phyloP scores from a whole-genome alignment of 2,888 invertebrate species.

The Aphrophora alni region DNA sequence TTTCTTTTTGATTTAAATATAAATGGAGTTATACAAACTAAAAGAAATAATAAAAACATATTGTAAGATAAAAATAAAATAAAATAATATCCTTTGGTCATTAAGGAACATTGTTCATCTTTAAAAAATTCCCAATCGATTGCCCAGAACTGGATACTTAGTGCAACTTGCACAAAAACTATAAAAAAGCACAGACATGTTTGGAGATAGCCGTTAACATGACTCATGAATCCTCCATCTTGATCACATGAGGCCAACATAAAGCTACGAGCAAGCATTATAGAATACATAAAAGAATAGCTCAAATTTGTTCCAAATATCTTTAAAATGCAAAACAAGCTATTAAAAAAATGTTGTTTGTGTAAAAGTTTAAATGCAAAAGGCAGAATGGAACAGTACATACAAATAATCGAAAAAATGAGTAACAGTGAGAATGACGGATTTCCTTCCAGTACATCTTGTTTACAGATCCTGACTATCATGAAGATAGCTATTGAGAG shows the following conservation, averaged over 20 bases:
- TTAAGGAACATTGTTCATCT: conserved; percentile 59
- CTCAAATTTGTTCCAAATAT: conserved; percentile 66
- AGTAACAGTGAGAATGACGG: conserved; percentile 61
- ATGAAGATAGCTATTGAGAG: conserved; percentile 70
- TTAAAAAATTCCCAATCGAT: conserved; percentile 59
- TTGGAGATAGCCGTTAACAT: conserved; percentile 74
- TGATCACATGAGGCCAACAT: conserved; percentile 69
- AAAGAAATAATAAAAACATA: conserved; percentile 64
- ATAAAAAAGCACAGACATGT: conserved; percentile 69
- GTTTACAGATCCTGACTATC: conserved; percentile 66
- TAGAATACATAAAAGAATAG: conserved; percentile 68
- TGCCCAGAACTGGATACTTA: conserved; percentile 55
- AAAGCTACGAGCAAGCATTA: conserved; percentile 68
- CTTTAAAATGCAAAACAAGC: conserved; percentile 63
- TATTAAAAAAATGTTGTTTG: conserved; percentile 46
- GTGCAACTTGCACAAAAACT: conserved; percentile 63
- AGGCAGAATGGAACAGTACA: conserved; percentile 58
- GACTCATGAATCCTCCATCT: conserved; percentile 71
- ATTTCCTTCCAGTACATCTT: conserved; percentile 72
- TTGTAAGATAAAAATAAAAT: conserved; percentile 66
- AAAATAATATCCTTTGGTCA: conserved; percentile 61
- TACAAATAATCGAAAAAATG: conserved; percentile 58
- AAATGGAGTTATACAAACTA: conserved; percentile 66
- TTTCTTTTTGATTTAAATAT: conserved; percentile 69
- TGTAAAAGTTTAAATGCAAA: conserved; percentile 57